A percentile compares a stretch with the other conserved stretches of the same genome.
Evolutionary conservation across 2,888 invertebrate species (phyloP).

Genomic region (Tenthredo notha): DNA sequence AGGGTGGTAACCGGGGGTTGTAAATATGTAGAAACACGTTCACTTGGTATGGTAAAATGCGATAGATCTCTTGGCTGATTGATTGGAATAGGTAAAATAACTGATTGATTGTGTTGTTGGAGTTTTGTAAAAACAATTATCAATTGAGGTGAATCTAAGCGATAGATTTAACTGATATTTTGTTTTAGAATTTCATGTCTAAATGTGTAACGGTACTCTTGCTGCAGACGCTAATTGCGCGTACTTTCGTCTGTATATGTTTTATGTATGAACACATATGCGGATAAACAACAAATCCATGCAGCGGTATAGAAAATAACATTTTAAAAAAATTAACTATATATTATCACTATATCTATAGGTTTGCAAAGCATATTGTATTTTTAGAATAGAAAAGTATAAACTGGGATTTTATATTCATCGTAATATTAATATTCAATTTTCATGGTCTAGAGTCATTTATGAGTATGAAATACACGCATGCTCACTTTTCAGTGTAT

Average conservation of each 20-base stretch:
- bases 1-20: conserved; percentile 13
- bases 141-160: conserved; percentile 57
- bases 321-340: conserved; percentile 56
- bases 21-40: conserved; percentile 35
- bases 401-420: conserved; percentile 76
- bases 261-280: conserved; percentile 67
- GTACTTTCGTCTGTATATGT: conserved; percentile 70
- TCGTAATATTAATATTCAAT: conserved; percentile 56
- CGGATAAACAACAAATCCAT: conserved; percentile 51
- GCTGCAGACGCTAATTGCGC: conserved; percentile 57
- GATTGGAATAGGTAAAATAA: conserved; percentile 42
- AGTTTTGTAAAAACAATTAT: conserved; percentile 63
- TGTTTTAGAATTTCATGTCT: conserved; percentile 70
- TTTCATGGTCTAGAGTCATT: conserved; percentile 1
- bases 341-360: conserved; percentile 56
- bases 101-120: conserved; percentile 58
- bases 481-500: background rate
- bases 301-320: conserved; percentile 58
- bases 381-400: conserved; percentile 72
- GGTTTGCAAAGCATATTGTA: conserved; percentile 69
- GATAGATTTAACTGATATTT: conserved; percentile 62
- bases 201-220: conserved; percentile 67
- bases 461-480: background rate
- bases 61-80: conserved; percentile 62
- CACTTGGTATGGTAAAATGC: background rate